These are phyloP conservation scores for Antitype chi DNA, from an alignment of 2,888 invertebrate species.

Conservation along the genomic window DNA sequence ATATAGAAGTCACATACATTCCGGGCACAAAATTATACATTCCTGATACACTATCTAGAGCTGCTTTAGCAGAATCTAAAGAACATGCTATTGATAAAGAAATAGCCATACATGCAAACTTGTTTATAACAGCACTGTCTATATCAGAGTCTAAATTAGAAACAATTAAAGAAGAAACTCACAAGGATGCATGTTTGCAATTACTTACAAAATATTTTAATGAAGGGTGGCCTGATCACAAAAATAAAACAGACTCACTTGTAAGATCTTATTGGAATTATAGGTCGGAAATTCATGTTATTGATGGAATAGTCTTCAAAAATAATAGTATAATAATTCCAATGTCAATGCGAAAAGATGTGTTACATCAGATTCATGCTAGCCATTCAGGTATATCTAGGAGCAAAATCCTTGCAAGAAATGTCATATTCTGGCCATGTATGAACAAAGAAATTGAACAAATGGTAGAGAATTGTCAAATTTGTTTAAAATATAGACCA, in stretches of 20 bases:
- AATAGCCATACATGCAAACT: conserved; percentile 23
- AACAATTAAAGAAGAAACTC: conserved; percentile 1
- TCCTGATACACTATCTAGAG: conserved; percentile 3
- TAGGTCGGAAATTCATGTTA: no score
- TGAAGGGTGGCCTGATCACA: conserved; percentile 41
- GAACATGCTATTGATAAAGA: conserved; percentile 13
- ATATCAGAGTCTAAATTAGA: conserved; percentile 6
- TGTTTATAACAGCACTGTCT: conserved; percentile 3
- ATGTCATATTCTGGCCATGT: conserved; percentile 32
- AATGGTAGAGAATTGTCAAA: not conserved
- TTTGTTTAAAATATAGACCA: not conserved
- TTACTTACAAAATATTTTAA: conserved; percentile 10
- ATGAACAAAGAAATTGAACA: conserved; percentile 16
- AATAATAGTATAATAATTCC: conserved; percentile 27
- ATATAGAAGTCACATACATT: conserved; percentile 3
- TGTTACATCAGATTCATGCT: conserved; percentile 36
- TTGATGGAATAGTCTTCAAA: conserved; percentile 12
- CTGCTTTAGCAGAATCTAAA: conserved; percentile 6
- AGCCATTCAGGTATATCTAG: not conserved
- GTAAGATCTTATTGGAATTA: conserved; percentile 34
- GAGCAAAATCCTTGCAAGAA: conserved; percentile 50
- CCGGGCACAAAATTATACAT: conserved; percentile 6
- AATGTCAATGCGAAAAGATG: conserved; percentile 46
- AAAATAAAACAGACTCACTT: conserved; percentile 21
- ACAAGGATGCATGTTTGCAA: conserved; percentile 2